Conservation (phyloP, 2,888 invertebrate genomes). For the Cephus runcator region DNA sequence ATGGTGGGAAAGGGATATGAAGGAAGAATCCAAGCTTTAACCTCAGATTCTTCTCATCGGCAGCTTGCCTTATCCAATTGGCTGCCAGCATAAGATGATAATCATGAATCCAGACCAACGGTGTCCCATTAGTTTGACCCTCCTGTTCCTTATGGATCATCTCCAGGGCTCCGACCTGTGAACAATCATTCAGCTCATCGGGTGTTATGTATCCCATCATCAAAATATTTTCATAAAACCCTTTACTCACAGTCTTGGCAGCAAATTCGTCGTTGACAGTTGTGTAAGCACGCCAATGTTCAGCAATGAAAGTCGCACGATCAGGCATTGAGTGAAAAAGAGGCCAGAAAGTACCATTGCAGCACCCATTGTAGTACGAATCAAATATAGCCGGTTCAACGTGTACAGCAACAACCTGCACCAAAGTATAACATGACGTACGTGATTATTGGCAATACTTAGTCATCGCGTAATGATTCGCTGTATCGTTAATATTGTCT, state of each 20-base stretch:
- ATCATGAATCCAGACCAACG: conserved; percentile 94
- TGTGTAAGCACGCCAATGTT: conserved; percentile 86
- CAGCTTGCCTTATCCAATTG: conserved; percentile 87
- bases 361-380: conserved; percentile 91
- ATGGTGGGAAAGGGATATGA: conserved; percentile 94
- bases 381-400: conserved; percentile 82
- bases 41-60: conserved; percentile 80
- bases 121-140: conserved; percentile 66
- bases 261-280: conserved; percentile 87
- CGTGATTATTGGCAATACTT: background rate
- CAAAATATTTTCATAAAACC: background rate
- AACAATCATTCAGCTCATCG: conserved; percentile 7
- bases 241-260: conserved; percentile 74
- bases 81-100: conserved; percentile 94
- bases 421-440: background rate
- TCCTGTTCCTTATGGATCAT: conserved; percentile 52
- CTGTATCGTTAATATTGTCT: background rate
- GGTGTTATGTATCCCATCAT: background rate
- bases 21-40: conserved; percentile 91
- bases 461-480: background rate
- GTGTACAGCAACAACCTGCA: conserved; percentile 83
- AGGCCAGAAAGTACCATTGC: conserved; percentile 93
- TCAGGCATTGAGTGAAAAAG: conserved; percentile 94
- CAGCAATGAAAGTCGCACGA: conserved; percentile 82
- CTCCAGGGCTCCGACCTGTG: conserved; percentile 53